These are phyloP conservation scores for Ceriagrion tenellum DNA, from an alignment of 2,888 invertebrate genomes.

Conservation along the genomic window DNA sequence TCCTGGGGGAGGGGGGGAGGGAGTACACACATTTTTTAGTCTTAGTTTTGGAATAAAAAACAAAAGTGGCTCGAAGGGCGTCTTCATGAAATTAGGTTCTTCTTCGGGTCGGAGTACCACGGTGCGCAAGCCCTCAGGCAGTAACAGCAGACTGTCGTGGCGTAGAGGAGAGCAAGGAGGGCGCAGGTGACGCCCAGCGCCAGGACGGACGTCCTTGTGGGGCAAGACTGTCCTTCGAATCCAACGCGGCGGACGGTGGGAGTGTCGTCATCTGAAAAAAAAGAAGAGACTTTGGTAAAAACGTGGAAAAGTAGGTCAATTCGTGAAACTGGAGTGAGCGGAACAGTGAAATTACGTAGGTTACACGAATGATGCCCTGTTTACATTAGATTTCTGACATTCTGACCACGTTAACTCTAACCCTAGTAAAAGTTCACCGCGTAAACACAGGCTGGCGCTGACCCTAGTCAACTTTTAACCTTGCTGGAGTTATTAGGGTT, in stretches of 20 bases:
- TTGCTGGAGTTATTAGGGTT: too few species aligned
- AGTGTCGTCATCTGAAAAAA: constrained; percentile 43
- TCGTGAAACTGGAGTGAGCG: too few species aligned
- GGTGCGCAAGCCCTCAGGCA: constrained; percentile 77
- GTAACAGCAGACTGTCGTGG: constrained; percentile 95
- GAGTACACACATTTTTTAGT: background rate
- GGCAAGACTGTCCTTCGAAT: constrained; percentile 84
- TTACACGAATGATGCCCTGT: too few species aligned
- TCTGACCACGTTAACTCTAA: too few species aligned
- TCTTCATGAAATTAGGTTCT: constrained; percentile 58
- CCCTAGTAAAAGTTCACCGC: too few species aligned
- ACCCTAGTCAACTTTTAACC: too few species aligned
- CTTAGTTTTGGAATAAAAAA: background rate
- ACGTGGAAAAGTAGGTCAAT: too few species aligned
- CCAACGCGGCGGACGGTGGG: constrained; percentile 42
- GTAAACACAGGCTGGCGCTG: too few species aligned
- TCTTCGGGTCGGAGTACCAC: constrained; percentile 58
- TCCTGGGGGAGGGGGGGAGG: constrained; percentile 17
- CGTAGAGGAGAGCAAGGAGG: constrained; percentile 91
- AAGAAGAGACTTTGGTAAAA: too few species aligned
- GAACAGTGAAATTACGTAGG: too few species aligned
- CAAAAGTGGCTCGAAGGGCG: background rate
- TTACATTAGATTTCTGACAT: too few species aligned
- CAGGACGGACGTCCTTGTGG: constrained; percentile 94
- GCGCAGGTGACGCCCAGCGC: constrained; percentile 95